Evolutionary conservation across 2,797 vertebrate species (phyloP), one percentile per base, ranked within the genome.

Genomic region (Aselliscus stoliczkanus): DNA sequence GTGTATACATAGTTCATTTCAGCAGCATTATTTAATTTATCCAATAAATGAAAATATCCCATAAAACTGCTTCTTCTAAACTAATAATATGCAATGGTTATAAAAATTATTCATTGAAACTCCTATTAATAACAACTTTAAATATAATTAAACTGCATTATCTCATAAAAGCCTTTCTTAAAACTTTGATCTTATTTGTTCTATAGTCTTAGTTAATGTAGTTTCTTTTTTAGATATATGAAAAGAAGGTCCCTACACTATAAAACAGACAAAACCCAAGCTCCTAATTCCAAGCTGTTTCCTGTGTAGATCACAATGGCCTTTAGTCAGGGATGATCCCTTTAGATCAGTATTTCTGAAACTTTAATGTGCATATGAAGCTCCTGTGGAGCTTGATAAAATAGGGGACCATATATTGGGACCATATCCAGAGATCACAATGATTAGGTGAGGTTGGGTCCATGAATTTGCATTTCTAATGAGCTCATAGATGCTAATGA

Each of bases 251-350:
- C 6, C 27, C 29, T 69, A 62, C 23, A 80, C 65, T 70, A 47
- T 39, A 84, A 91, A 31, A 90, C 31, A 88, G 64, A 77, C 52
- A 72, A 82, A 79, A 34, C 2, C 5, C 42, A 65, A 64, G 10
- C 17, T 52, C 69, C 34, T 90, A 27, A 73, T 67, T 90, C 29
- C 83, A 95, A 95, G 88, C 90, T 94, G 58, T 92, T 94, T 97
- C 76, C 90, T 93, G 34, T 80, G 29, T 39, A 62, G 67, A 79
- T 88, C 15, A 29, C 70, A 90, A 88, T 20, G 29, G 20, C 10
- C 47, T 92, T 83, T 50, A 64, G 90, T 84, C 56, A 75, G 31
- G 31, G 70, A 17, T 27, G 47, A 50, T 34, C 77, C 56, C 44
- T 82, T 79, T 31, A 58, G 62, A 69, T 88, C 20, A 37, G 56